A percentile compares a stretch with the other conserved stretches of the same genome.
Conservation (phyloP, 2,113 vertebrate species). For the Apteryx owenii region DNA sequence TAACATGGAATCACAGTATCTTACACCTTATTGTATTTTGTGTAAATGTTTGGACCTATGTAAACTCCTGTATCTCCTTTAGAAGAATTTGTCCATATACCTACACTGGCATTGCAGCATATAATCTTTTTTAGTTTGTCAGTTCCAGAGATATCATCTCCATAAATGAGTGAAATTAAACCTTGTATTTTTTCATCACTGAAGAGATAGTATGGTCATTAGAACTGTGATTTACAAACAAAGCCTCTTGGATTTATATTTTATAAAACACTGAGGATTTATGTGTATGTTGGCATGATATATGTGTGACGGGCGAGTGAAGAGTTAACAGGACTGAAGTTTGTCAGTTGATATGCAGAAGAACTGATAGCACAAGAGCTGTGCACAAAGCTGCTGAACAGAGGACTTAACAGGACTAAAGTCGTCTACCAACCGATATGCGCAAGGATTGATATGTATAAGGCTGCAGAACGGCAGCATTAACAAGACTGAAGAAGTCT, state of each 20-base stretch:
- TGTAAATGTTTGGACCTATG: neutral
- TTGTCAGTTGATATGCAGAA: too few species aligned
- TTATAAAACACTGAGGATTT: neutral
- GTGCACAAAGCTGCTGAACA: too few species aligned
- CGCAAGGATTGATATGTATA: too few species aligned
- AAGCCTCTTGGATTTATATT: neutral
- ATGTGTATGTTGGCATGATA: neutral
- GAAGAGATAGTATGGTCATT: neutral
- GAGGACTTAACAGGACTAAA: too few species aligned
- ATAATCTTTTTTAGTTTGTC: neutral
- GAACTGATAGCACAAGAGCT: too few species aligned
- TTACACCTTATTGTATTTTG: neutral
- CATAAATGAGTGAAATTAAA: neutral
- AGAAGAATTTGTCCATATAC: too few species aligned
- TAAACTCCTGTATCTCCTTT: too few species aligned
- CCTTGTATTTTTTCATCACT: neutral
- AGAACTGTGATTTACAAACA: neutral
- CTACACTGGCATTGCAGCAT: neutral
- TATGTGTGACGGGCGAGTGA: too few species aligned
- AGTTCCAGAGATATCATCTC: neutral
- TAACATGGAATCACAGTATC: neutral
- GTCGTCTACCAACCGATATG: too few species aligned
- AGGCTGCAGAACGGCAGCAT: too few species aligned
- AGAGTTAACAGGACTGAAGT: too few species aligned
- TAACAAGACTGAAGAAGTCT: too few species aligned